Evolutionary conservation across 2,113 vertebrate species (phyloP), one percentile per base, ranked within the genome.

Genomic region (Microcebus jonahi): DNA sequence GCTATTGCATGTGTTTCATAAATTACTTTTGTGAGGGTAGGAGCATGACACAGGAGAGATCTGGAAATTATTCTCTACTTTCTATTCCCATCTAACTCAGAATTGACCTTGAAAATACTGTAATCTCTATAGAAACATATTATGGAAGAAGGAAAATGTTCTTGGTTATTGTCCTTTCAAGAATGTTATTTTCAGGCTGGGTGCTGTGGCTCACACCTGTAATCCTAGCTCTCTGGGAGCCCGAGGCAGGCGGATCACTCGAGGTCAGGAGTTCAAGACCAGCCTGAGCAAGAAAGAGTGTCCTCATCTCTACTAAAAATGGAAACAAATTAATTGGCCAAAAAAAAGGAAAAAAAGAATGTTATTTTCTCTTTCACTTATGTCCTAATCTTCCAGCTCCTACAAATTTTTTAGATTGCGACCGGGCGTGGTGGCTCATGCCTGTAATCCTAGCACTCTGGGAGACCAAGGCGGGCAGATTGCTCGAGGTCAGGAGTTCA

Each of bases 21-120:
- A 5, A 5, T 91, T 73, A 65, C 83, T 96, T 67, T 93, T 21
- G 36, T 7, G 11, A 63, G 34, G 9, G 23, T 20, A 13, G 4
- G 23, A 45, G 4, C 45, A 80, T 27, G 39, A 90, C 15, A 61
- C 39, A 73, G 42, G 36, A 85, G 34, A 82, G 15, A 8, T 55
- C 67, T 70, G 83, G 34, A 39, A 42, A 71, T 93, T 95, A 75
- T 71, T 87, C 50, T 89, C 29, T 55, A 59, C 17, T 67, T 96
- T 53, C 15, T 95, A 48, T 29, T 34, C 21, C 80, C 61, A 86
- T 53, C 76, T 67, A 75, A 53, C 34, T 95, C 76, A 92, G 61
- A 82, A 79, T 25, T 87, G 81, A 45, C 25, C 48, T 67, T 82
- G 14, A 80, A 94, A 90, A 92, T 82, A 39, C 63, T 94, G 2